phyloP scores from a whole-genome alignment of 2,113 vertebrate species.

The Erinaceus europaeus region DNA sequence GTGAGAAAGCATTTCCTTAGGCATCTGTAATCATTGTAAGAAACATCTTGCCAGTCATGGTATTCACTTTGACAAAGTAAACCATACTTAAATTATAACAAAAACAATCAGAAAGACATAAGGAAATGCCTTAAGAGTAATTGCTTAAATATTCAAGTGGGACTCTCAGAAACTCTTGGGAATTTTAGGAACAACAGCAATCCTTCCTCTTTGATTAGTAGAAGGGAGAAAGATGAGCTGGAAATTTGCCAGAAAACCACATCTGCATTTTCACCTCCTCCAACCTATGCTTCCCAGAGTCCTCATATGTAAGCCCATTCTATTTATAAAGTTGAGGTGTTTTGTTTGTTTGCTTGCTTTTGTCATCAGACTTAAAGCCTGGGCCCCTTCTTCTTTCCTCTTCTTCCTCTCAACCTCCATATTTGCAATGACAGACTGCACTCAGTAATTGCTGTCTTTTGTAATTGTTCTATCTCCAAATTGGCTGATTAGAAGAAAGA shows the following conservation, averaged over 20 bases:
- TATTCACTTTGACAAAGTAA: too few species aligned
- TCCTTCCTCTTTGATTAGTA: not conserved
- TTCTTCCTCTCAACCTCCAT: slow-evolving; percentile 9
- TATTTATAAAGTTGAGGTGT: not conserved
- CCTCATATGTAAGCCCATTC: not conserved
- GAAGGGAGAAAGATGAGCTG: not conserved
- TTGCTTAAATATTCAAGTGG: slow-evolving; percentile 4
- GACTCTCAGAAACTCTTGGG: not conserved
- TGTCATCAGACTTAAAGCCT: slow-evolving; percentile 18
- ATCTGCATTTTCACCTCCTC: not conserved
- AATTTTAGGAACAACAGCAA: not conserved
- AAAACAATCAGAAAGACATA: not conserved
- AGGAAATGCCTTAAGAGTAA: not conserved
- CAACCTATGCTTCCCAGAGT: not conserved
- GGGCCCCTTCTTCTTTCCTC: slow-evolving; percentile 32
- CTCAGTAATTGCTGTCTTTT: slow-evolving; percentile 64
- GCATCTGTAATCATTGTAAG: not conserved
- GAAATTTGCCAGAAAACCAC: not conserved
- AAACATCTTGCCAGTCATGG: not conserved
- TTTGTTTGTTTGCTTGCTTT: too few species aligned
- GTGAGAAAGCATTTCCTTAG: not conserved
- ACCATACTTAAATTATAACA: not conserved
- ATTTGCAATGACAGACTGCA: slow-evolving; percentile 61
- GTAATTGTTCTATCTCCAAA: slow-evolving; percentile 71
- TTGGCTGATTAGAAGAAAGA: slow-evolving; percentile 67